phyloP scores from a whole-genome alignment of 2,888 invertebrate genomes.

The Holacanthella duospinosa region DNA sequence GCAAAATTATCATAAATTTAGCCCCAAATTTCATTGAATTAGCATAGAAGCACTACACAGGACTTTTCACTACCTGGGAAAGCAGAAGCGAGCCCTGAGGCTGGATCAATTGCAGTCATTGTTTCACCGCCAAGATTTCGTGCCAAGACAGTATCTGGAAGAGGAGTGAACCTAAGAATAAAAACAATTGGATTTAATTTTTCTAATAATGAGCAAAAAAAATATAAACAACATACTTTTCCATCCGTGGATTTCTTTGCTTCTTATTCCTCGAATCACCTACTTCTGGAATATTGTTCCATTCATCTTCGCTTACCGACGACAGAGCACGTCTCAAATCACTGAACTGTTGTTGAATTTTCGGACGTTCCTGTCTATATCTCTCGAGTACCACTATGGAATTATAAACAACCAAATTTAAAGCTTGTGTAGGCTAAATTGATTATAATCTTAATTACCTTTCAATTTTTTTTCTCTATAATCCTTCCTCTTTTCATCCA shows the following conservation, averaged over 20 bases:
- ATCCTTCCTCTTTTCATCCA: conserved; percentile 98
- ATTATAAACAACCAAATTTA: conserved; percentile 7
- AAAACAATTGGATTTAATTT: not conserved
- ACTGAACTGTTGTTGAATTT: conserved; percentile 98
- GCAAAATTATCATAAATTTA: conserved; percentile 7
- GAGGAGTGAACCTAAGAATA: conserved; percentile 67
- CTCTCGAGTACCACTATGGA: conserved; percentile 75
- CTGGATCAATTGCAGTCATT: conserved; percentile 66
- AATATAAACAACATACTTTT: conserved; percentile 66
- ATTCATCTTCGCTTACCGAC: conserved; percentile 79
- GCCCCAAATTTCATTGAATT: not conserved
- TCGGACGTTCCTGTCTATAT: conserved; percentile 94
- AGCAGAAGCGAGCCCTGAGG: conserved; percentile 66
- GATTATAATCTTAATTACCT: conserved; percentile 24
- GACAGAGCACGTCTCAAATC: conserved; percentile 83
- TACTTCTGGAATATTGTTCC: conserved; percentile 95
- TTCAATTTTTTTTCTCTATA: conserved; percentile 77
- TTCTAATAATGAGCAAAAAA: too few relatives aligned
- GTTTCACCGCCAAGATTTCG: conserved; percentile 74
- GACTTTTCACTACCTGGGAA: conserved; percentile 52
- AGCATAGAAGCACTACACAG: not conserved
- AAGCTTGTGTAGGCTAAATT: not conserved
- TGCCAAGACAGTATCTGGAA: conserved; percentile 90
- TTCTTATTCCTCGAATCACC: conserved; percentile 97
- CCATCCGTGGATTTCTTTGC: conserved; percentile 85